A percentile compares a stretch with the other conserved stretches of the same genome.
Evolutionary conservation across 2,113 vertebrate genomes (phyloP).

Genomic region (Prionailurus viverrinus): DNA sequence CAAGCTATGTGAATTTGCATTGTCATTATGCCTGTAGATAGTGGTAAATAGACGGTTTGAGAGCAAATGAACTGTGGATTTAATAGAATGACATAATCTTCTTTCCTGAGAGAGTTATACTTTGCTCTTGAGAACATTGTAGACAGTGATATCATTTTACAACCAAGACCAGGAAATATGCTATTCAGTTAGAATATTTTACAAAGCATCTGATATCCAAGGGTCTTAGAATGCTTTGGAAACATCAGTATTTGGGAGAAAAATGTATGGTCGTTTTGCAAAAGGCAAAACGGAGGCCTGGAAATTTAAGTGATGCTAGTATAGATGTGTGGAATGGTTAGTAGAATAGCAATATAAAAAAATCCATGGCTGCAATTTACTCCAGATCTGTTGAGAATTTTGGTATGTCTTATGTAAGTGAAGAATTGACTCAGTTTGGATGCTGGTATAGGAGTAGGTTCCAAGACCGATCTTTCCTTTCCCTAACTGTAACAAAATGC

Average conservation of each 20-base stretch:
- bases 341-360: background rate
- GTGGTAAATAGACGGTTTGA: background rate
- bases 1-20: background rate
- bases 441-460: constrained; percentile 1
- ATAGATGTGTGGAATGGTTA: background rate
- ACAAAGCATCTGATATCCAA: background rate
- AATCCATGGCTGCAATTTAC: background rate
- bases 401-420: background rate
- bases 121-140: constrained; percentile 59
- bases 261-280: background rate
- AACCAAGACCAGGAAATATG: background rate
- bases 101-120: constrained; percentile 32
- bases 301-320: constrained; percentile 40
- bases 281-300: constrained; percentile 18
- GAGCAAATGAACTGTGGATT: constrained; percentile 15
- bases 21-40: background rate
- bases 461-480: background rate
- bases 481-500: background rate
- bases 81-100: background rate
- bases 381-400: constrained; percentile 18
- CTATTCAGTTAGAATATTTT: constrained; percentile 49
- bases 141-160: constrained; percentile 33
- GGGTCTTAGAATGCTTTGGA: constrained; percentile 41
- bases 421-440: constrained; percentile 13
- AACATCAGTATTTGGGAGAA: background rate